These are phyloP conservation scores for Platycnemis pennipes DNA, from an alignment of 2,888 invertebrate genomes.

Conservation along the genomic window DNA sequence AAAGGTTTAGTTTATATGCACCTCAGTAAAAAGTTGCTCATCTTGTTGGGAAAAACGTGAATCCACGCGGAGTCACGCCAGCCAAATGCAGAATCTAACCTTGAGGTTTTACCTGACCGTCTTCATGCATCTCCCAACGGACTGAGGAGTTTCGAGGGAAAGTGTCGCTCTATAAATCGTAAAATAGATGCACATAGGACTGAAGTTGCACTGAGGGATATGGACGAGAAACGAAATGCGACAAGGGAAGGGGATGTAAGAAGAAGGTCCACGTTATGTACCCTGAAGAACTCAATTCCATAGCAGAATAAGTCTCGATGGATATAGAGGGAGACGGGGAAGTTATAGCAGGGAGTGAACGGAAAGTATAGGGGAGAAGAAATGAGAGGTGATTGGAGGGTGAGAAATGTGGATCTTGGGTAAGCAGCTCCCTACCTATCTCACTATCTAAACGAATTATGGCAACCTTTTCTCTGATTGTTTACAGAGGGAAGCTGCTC, in stretches of 20 bases:
- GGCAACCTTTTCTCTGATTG: background rate
- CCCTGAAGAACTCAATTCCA: background rate
- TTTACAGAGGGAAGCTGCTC: background rate
- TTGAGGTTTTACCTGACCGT: background rate
- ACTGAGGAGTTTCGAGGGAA: background rate
- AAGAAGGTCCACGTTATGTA: background rate
- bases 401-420: background rate
- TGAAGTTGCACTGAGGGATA: background rate
- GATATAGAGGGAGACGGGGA: background rate
- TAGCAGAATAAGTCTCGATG: background rate
- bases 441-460: background rate
- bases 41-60: background rate
- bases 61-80: too few species aligned
- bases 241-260: background rate
- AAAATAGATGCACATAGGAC: background rate
- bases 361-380: background rate
- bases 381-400: background rate
- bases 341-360: background rate
- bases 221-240: background rate
- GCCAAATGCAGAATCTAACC: too few species aligned
- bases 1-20: background rate
- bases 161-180: background rate
- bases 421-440: background rate
- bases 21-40: background rate
- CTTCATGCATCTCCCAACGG: background rate